Base-by-base conservation (phyloP, 2,113 vertebrate genomes). In the Ammodramus savannarum region DNA sequence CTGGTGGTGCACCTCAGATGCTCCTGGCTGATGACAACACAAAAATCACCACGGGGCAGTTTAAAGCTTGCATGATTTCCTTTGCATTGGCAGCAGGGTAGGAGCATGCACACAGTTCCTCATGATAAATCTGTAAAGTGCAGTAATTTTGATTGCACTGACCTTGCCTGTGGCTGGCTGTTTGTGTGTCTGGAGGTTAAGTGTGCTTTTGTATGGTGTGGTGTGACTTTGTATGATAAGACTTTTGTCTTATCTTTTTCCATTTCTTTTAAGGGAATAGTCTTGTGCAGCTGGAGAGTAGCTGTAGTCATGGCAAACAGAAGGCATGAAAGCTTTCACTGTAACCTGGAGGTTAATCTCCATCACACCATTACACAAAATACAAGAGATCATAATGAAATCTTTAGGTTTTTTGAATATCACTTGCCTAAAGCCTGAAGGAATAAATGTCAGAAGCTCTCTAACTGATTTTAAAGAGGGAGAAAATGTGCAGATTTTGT, bases 321-420 rank as follows among this genome's bases (percentile, higher is more conserved):
- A 85, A 87, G 85, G 62, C 54, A 17, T 38, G 55, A 89, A 76
- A 71, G 67, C 66, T 93, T 69, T 85, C 41, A 39, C 18, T 80
- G 27, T 71, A 95, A 91, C 78, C 87, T 66, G 48, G 34, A 91
- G 63, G 85, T 93, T 96, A 94, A 95, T 85, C 87, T 94, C 52
- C 49, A 73, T 82, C 73, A 74, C 57, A 46, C 59, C n/a, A 27
- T 91, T 95, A 69, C 43, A 55, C 78, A 94, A 69, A 93, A 83
- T 91, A 48, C n/a, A 91, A 74, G 62, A 49, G 32, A 80, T 94
- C 63, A 39, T 93, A 91, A 91, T 91, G 59, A 91, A 91, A 87
- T 92, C 72, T 90, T 91, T 26, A 31, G 23, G 17, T 17, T 74
- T 95, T 82, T 77, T 38, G 39, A 85, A 69, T 93, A 93, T 91